A percentile compares a stretch with the other conserved stretches of the same genome.
These are phyloP conservation scores for Metridium senile DNA, from an alignment of 92 coral and sea anemone species.

Conservation along the genomic window DNA sequence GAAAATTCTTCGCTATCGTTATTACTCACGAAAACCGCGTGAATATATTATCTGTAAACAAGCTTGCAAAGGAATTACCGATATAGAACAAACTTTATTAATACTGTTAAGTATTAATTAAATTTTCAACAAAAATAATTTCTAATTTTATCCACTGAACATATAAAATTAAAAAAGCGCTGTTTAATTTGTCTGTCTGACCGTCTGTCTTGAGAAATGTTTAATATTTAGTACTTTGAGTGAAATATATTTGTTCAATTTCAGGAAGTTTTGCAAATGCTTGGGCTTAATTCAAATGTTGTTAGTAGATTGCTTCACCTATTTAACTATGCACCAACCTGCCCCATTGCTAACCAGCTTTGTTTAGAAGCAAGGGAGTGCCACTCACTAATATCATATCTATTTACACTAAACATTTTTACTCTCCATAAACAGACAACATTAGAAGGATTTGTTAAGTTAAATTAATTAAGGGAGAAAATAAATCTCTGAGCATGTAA, in stretches of 20 bases:
- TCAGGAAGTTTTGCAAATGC: conserved; percentile 21
- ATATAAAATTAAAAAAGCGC: too few species aligned
- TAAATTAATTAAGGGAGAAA: too few species aligned
- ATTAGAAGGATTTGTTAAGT: too few species aligned
- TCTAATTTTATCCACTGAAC: too few species aligned
- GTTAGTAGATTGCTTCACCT: conserved; percentile 20
- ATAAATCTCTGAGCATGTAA: too few species aligned
- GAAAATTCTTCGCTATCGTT: too few species aligned
- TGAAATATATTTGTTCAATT: background rate
- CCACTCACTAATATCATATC: background rate
- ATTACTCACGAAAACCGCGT: conserved; percentile 2
- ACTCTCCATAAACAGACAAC: too few species aligned
- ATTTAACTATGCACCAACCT: background rate
- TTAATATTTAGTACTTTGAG: too few species aligned
- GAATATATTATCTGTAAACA: background rate
- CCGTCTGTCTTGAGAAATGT: too few species aligned
- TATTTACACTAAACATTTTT: too few species aligned
- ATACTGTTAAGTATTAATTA: background rate
- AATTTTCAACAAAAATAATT: too few species aligned
- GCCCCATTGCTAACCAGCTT: conserved; percentile 4
- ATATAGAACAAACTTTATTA: background rate
- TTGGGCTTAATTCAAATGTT: conserved; percentile 25
- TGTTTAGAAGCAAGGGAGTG: background rate
- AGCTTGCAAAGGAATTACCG: background rate
- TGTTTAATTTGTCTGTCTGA: too few species aligned